phyloP scores from a whole-genome alignment of 1,140 invertebrate genomes.

The Aphidius ervi region DNA sequence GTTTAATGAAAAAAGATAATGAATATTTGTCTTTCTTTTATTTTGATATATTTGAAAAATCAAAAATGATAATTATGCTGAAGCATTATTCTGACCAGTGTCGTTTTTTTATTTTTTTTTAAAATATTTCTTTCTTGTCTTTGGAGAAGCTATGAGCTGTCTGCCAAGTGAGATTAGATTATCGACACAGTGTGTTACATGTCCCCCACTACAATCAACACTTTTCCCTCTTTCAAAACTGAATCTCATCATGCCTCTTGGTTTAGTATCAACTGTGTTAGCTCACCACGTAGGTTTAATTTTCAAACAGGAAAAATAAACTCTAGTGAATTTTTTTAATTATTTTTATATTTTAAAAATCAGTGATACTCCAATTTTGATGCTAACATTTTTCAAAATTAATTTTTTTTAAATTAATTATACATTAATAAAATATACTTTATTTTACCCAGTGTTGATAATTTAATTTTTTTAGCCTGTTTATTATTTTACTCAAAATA shows the following conservation, averaged over 20 bases:
- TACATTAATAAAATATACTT: too few relatives aligned
- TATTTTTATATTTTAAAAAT: neutral
- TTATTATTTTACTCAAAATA: too few relatives aligned
- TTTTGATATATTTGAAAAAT: neutral
- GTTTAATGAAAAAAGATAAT: neutral
- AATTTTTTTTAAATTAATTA: too few relatives aligned
- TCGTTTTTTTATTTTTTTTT: neutral
- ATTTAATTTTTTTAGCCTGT: too few relatives aligned
- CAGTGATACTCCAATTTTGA: too few relatives aligned
- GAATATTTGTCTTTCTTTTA: neutral
- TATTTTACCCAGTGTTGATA: too few relatives aligned
- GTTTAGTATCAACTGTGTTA: conserved; percentile 31
- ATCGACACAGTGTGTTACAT: conserved; percentile 24
- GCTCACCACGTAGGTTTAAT: conserved; percentile 9
- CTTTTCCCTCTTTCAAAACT: conserved; percentile 32
- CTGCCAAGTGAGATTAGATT: conserved; percentile 31
- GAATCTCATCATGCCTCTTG: conserved; percentile 29
- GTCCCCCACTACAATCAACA: conserved; percentile 7
- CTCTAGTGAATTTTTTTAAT: neutral
- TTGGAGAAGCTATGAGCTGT: conserved; percentile 17
- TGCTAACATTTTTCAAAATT: too few relatives aligned
- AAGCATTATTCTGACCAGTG: neutral
- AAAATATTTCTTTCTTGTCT: neutral
- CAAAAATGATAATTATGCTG: neutral
- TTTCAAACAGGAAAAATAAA: neutral